A percentile compares a stretch with the other conserved stretches of the same genome.
Conservation (phyloP, 2,113 vertebrate species). For the Lepus europaeus region DNA sequence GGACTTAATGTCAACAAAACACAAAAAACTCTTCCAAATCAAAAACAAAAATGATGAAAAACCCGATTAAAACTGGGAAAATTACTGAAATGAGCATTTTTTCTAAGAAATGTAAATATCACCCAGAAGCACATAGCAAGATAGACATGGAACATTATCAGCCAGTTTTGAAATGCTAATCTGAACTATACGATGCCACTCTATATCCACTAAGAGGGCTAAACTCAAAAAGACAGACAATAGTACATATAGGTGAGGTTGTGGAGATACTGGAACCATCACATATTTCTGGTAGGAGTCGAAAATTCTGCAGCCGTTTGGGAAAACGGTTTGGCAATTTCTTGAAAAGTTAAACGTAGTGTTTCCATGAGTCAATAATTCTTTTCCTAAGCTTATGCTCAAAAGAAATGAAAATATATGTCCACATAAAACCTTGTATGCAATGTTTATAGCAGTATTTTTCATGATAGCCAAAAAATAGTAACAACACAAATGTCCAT, state of each 20-base stretch:
- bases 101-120: constrained; percentile 24
- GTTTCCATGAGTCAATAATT: constrained; percentile 45
- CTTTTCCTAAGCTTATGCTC: neutral
- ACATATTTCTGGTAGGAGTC: neutral
- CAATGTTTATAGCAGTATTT: constrained; percentile 16
- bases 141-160: neutral
- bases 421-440: constrained; percentile 27
- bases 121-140: neutral
- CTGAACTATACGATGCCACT: neutral
- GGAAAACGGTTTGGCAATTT: neutral
- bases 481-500: constrained; percentile 1
- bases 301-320: constrained; percentile 8
- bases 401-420: constrained; percentile 41
- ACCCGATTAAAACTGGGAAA: neutral
- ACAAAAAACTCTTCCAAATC: neutral
- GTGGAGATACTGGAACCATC: neutral
- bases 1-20: neutral
- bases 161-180: neutral
- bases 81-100: neutral
- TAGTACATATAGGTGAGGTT: neutral
- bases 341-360: constrained; percentile 36
- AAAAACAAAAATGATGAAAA: neutral
- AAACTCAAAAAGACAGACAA: neutral
- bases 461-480: constrained; percentile 22
- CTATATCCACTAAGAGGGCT: neutral